These are phyloP conservation scores for Serinus canaria DNA, from an alignment of 2,113 vertebrate genomes.

Conservation along the genomic window DNA sequence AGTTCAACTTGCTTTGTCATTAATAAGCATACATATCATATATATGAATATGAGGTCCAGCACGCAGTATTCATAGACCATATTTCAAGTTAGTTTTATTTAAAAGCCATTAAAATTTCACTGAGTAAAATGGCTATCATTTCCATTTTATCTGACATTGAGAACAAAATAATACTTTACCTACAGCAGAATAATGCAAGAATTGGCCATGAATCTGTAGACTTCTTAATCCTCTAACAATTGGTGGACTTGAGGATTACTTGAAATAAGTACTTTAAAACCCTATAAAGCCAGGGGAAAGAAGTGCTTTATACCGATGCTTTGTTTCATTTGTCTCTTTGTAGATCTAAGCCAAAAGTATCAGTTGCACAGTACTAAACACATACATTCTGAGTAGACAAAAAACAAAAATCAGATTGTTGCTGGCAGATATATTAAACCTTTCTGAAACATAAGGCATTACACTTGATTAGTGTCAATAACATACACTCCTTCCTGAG, in stretches of 20 bases:
- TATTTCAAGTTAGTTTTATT: background rate
- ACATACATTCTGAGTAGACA: background rate
- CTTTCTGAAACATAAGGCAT: background rate
- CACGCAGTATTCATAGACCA: background rate
- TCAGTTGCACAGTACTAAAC: background rate
- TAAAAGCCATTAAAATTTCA: background rate
- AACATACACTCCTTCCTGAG: background rate
- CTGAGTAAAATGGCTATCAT: background rate
- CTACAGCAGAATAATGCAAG: background rate
- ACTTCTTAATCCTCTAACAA: background rate
- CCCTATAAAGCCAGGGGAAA: background rate
- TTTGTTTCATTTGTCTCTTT: background rate
- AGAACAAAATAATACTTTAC: background rate
- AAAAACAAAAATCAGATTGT: background rate
- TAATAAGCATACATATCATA: background rate
- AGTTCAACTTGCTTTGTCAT: background rate
- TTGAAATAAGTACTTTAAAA: background rate
- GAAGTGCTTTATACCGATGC: rapidly evolving
- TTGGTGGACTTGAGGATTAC: background rate
- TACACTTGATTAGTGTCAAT: background rate
- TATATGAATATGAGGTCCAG: background rate
- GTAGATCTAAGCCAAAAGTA: background rate
- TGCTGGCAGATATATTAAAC: background rate
- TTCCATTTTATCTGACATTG: background rate
- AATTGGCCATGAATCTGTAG: background rate